Evolutionary conservation across 2,113 vertebrate species (phyloP), one percentile per base, ranked within the genome.

Genomic region (Chionis minor): DNA sequence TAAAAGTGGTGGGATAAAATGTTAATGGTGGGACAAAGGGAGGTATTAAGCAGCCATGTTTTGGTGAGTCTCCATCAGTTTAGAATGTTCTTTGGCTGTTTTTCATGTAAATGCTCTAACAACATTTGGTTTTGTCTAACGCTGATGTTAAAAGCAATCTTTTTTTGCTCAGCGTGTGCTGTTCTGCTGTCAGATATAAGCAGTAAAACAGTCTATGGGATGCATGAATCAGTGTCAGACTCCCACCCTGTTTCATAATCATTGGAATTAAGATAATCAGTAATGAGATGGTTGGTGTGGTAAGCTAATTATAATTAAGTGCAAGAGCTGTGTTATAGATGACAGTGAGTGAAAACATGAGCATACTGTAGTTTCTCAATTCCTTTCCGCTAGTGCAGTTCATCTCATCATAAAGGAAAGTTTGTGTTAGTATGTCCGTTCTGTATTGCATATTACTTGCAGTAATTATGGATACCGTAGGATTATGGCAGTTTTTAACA

Each of bases 231-330:
- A 63, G 49, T 92, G 86, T 85, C 81, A 92, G 84, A 82, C 86
- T 90, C 81, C 51, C 67, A 91, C 72, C 61, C 45, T 92, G 77
- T 94, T 97, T 89, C 83, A 61, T 86, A 93, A 77, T 95, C n/a
- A 78, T 10, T 92, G 79, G 71, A 90, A 95, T 96, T 96, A 90
- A 92, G 92, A 92, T 91, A 87, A 89, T 95, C 78, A 78, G 74
- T 82, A 94, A 94, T 93, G 67, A 96, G 89, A 58, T 95, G 89
- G 86, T 90, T 96, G 65, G 62, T 94, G 62, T 95, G 84, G 84
- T 80, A 83, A 92, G 86, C 92, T 95, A 94, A 91, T 90, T 95
- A 78, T 86, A 88, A 90, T 95, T 87, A 96, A 97, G 66, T 82
- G 66, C 51, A 67, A 86, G 59, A 85, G 45, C 89, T 87, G 32